Base-by-base conservation (phyloP, 1,140 invertebrate species). In the Bombus difficillimus region DNA sequence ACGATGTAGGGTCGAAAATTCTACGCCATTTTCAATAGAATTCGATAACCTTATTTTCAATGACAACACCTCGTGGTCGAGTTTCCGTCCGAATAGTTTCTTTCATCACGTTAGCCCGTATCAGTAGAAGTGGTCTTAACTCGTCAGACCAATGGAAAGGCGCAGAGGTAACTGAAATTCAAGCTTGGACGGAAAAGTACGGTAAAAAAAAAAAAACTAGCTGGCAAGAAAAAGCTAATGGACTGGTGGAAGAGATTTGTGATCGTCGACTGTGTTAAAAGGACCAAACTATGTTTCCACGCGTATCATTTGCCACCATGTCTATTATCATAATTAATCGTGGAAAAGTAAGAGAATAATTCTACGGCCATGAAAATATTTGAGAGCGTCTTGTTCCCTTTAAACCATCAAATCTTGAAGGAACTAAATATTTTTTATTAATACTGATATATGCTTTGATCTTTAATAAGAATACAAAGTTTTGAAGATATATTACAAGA, bases 111-210 rank as follows among this genome's bases (percentile, higher is more conserved):
- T 62, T 72, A 15, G 1, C 47, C 2, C 69, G 39, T 47, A 34
- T 43, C 69, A 69, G 43, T 69, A 6, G 73, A 68, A 76, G 64
- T 18, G 62, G 62, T 25, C 62, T 69, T 57, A 57, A 76, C 62
- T 62, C 15, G 81, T 76, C 81, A 69, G 73, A 69, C 73, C 41
- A 41, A 34, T 57, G 69, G 39, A 76, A 41, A 82, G 41, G 8
- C 13, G 73, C 64, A 13, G n/a, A 57, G 43, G 41, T 25, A 47
- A 74, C 8, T 12, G 57, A n/a, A 53, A 47, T n/a, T 25, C 59
- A 3, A 34, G 34, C 25, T 1, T 3, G 15, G 66, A 47, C 12
- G 10, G 15, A 47, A 72, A 72, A 59, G 47, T 41, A 15, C 34
- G 28, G 18, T 3, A n/a, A 62, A 71, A 81, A 41, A 72, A n/a